Conservation (phyloP, 2,113 vertebrate species). For the Lampris megalopsis region DNA sequence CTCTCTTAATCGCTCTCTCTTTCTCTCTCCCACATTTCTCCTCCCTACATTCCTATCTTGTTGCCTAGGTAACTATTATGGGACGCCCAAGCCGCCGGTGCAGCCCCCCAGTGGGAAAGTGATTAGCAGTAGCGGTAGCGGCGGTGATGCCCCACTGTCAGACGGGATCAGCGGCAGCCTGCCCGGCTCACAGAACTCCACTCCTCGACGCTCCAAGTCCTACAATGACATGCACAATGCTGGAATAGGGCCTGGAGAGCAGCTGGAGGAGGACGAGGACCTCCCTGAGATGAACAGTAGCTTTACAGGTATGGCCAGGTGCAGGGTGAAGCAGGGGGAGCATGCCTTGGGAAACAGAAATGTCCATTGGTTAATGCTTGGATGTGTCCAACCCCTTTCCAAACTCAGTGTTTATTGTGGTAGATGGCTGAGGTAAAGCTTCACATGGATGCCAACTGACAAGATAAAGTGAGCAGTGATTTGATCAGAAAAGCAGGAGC, state of each 20-base stretch:
- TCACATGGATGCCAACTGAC: not conserved
- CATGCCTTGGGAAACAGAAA: not conserved
- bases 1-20: slow-evolving; percentile 28
- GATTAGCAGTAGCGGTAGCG: slow-evolving; percentile 84
- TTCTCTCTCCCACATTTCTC: slow-evolving; percentile 34
- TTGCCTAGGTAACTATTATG: slow-evolving; percentile 99
- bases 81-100: slow-evolving; percentile 98
- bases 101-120: slow-evolving; percentile 97
- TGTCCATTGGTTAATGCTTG: not conserved
- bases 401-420: not conserved
- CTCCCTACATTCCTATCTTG: slow-evolving; percentile 70
- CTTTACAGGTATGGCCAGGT: slow-evolving; percentile 91
- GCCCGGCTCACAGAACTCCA: slow-evolving; percentile 91
- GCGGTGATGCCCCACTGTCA: slow-evolving; percentile 90
- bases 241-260: slow-evolving; percentile 94
- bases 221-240: slow-evolving; percentile 99
- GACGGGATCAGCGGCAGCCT: slow-evolving; percentile 84
- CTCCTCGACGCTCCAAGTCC: slow-evolving; percentile 94
- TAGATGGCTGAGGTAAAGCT: not conserved
- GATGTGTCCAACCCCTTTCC: not conserved
- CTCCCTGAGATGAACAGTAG: slow-evolving; percentile 98
- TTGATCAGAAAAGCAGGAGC: not conserved
- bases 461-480: not conserved
- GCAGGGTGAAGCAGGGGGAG: too few relatives aligned
- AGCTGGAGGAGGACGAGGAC: slow-evolving; percentile 93